Base-by-base conservation (phyloP, 2,113 vertebrate genomes). In the Sardina pilchardus region DNA sequence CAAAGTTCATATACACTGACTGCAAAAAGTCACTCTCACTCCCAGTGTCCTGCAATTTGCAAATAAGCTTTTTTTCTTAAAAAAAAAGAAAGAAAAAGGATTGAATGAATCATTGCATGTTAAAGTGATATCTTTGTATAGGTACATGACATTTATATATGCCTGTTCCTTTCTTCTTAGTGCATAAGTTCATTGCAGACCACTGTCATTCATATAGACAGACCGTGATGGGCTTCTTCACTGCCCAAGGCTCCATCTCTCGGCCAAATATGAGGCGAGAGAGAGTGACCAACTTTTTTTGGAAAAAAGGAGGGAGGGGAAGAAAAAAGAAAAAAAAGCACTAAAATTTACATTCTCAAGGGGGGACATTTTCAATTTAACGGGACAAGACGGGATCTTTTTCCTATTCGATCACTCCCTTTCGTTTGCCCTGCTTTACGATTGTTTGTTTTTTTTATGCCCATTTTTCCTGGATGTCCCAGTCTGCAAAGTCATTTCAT, bases 121-220 rank as follows among this genome's bases (percentile, higher is more conserved):
- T 93, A 94, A 82, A 86, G 94, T 95, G 94, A 95, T 93, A 93
- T 95, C 93, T 95, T 94, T 93, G 93, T 94, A 93, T 93, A 93
- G 93, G 93, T 94, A 93, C 93, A 94, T 93, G 92, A 93, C 92
- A 92, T 93, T 34, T 75, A 24, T 39, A 90, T 94, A 92, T 94
- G 92, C 94, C 94, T 94, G 92, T 94, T 94, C 89, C 93, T 94
- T 93, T 93, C 85, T 89, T 92, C 90, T 94, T 94, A 95, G 95
- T 95, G 95, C 94, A 95, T 94, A 94, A 92, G 94, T 92, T 95
- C 91, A 91, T 95, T 93, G 94, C 93, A 94, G 92, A 93, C 90
- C 91, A 93, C 92, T 90, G 91, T 91, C 89, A 94, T 91, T 89
- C 90, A 85, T 90, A 93, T 92, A 86, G 91, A 92, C 88, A 83